A percentile compares a stretch with the other conserved stretches of the same genome.
These are phyloP conservation scores for Connochaetes taurinus DNA, from an alignment of 2,113 vertebrate species.

Conservation along the genomic window DNA sequence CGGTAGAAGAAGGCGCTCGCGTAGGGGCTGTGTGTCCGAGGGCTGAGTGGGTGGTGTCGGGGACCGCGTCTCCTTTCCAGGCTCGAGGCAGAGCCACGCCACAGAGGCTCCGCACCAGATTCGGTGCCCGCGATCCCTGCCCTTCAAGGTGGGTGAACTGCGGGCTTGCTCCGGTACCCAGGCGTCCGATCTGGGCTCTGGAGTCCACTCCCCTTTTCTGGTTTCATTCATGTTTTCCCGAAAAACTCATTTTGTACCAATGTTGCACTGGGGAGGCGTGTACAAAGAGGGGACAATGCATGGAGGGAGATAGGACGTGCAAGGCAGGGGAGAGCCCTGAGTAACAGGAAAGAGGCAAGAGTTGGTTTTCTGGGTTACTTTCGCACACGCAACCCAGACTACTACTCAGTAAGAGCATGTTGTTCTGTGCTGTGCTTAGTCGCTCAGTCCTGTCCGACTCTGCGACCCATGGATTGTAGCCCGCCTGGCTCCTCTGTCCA, in stretches of 20 bases:
- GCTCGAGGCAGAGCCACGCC: not conserved
- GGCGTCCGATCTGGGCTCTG: not conserved
- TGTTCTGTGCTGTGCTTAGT: not conserved
- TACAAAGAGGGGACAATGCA: not conserved
- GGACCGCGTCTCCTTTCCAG: not conserved
- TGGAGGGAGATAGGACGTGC: not conserved
- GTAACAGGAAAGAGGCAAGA: not conserved
- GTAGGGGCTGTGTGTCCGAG: rapidly evolving
- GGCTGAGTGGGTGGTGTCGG: rapidly evolving
- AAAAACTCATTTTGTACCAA: not conserved
- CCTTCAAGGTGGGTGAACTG: not conserved
- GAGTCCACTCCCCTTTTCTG: no score
- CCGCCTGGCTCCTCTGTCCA: not conserved
- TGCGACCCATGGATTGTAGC: not conserved
- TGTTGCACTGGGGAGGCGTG: not conserved
- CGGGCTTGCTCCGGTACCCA: not conserved
- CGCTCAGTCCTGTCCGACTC: not conserved
- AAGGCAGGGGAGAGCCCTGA: not conserved
- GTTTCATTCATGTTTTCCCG: not conserved
- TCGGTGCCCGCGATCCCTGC: not conserved
- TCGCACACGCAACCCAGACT: not conserved
- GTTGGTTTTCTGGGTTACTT: not conserved
- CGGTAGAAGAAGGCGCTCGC: not conserved
- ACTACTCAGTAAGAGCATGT: not conserved
- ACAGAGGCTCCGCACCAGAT: not conserved